Conservation (phyloP, 1,140 invertebrate species). For the Drosophila sp. region DNA sequence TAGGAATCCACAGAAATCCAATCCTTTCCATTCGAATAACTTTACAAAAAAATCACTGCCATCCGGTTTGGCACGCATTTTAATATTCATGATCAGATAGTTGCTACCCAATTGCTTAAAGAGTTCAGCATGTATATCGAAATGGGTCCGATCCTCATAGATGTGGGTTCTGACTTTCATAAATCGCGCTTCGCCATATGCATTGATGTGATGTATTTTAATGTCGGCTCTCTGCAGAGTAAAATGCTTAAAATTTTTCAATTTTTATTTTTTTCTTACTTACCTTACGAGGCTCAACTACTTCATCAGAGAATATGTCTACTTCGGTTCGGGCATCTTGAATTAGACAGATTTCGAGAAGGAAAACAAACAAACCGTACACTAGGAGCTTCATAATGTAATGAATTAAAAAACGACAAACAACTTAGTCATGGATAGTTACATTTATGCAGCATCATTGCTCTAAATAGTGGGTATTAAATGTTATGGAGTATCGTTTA, state of each 20-base stretch:
- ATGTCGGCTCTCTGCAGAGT: conserved; percentile 16
- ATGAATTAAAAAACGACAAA: conserved; percentile 2
- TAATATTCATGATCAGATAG: conserved; percentile 45
- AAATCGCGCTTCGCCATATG: conserved; percentile 33
- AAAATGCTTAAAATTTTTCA: background rate
- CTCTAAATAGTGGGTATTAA: background rate
- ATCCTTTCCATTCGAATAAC: conserved; percentile 30
- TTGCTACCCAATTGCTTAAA: conserved; percentile 40
- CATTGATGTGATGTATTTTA: conserved; percentile 24
- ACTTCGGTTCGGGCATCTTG: background rate
- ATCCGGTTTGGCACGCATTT: conserved; percentile 21
- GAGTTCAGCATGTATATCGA: conserved; percentile 35
- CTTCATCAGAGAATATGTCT: background rate
- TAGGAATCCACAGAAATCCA: conserved; percentile 49
- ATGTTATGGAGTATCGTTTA: background rate
- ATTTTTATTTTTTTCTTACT: background rate
- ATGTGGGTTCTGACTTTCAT: conserved; percentile 25
- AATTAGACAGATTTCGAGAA: background rate
- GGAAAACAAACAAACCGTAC: conserved; percentile 13
- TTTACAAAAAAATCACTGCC: conserved; percentile 5
- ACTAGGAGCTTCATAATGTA: conserved; percentile 32
- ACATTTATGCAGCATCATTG: background rate
- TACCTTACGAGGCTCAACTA: conserved; percentile 10
- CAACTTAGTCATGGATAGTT: conserved; percentile 6
- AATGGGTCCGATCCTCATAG: conserved; percentile 31